phyloP scores from a whole-genome alignment of 2,797 vertebrate genomes.

The Lepus townsendii region DNA sequence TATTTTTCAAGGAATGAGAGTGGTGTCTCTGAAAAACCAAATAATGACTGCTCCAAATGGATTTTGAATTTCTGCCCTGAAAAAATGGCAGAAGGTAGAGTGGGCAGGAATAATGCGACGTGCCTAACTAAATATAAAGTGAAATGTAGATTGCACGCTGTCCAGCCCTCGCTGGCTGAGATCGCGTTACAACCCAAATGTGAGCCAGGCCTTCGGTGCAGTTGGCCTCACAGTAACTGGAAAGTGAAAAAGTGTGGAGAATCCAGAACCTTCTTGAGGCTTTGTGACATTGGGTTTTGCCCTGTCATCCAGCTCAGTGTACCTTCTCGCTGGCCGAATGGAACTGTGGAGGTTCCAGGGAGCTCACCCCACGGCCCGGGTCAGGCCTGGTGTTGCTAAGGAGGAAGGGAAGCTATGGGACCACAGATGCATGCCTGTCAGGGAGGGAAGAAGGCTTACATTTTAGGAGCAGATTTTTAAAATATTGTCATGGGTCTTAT shows the following conservation, averaged over 20 bases:
- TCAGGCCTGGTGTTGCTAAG: not conserved
- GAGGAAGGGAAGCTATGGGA: not conserved
- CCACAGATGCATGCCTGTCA: not conserved
- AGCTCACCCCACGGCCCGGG: rapidly evolving
- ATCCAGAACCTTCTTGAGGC: not conserved
- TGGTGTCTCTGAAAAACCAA: not conserved
- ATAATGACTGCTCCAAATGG: not conserved
- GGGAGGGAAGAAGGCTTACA: not conserved
- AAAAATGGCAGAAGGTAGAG: not conserved
- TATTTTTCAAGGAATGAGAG: not conserved
- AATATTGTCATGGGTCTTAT: not conserved
- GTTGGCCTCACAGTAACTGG: not conserved
- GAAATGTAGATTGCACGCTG: not conserved
- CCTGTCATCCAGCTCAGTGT: rapidly evolving
- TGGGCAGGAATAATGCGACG: not conserved
- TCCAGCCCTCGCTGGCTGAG: not conserved
- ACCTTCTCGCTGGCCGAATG: not conserved
- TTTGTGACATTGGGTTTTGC: not conserved
- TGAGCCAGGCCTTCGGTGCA: not conserved
- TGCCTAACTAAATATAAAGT: not conserved
- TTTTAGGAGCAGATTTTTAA: not conserved
- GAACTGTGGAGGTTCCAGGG: not conserved
- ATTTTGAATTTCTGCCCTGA: not conserved
- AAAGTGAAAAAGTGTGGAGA: not conserved
- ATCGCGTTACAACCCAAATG: not conserved